Evolutionary conservation across 2,888 invertebrate species (phyloP), one percentile per base, ranked within the genome.

Genomic region (Seira sanloemensis): DNA sequence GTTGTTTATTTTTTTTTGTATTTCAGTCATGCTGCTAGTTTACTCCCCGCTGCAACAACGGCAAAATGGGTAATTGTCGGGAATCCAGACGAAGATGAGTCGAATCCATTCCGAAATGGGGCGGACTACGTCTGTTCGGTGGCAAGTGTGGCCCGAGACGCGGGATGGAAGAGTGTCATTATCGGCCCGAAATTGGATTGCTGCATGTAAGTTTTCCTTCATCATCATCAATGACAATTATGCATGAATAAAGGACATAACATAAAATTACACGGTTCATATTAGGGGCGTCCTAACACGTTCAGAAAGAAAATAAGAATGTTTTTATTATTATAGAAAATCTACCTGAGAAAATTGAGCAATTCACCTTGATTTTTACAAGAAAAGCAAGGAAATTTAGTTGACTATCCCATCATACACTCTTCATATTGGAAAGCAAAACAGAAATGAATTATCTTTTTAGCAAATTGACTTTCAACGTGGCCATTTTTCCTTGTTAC

Each of bases 161-260:
- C 88, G 9, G 90, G 89, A 58, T 90, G 90, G 90, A 88, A 90
- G 68, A 87, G 89, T 12, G 88, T 90, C 66, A 88, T 90, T 62
- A 88, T 90, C 50, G 90, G 90, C 1, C 85, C 89, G 24, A 88
- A 89, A 78, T 76, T 89, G 65, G 84, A 84, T 37, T 90, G 90
- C 67, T 90, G 90, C 87, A 88, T 89, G 90, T 90, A 87, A 87
- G 87, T 84, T 5, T n/a, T n/a, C n/a, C n/a, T n/a, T n/a, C n/a
- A n/a, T n/a, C n/a, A n/a, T n/a, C n/a, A n/a, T n/a, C n/a, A n/a
- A n/a, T n/a, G n/a, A n/a, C n/a, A n/a, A n/a, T n/a, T n/a, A n/a
- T n/a, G n/a, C n/a, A n/a, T n/a, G n/a, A n/a, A n/a, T n/a, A n/a
- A n/a, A n/a, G n/a, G n/a, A n/a, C n/a, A n/a, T 5, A 18, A 24